Evolutionary conservation across 2,888 invertebrate species (phyloP), one percentile per base, ranked within the genome.

Genomic region (Uropetala carovei): DNA sequence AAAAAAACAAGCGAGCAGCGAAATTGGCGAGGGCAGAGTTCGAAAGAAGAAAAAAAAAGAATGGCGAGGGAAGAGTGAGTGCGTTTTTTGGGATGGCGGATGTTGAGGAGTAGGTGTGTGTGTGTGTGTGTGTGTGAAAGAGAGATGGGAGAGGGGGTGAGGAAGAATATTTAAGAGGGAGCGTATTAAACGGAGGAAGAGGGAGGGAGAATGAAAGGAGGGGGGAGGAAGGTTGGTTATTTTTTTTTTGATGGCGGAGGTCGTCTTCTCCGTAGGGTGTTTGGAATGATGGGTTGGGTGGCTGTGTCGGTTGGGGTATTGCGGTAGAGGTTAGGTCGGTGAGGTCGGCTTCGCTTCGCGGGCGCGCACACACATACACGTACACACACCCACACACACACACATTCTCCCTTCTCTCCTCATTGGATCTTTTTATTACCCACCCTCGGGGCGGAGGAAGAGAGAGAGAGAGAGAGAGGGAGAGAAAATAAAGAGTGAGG

Each of bases 401-500:
- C 83, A 7, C 11, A 57, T 57, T 43, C 57, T 10, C 83, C 56
- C 56, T 57, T 57, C n/a, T 83, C 56, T 83, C 83, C 56, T 83
- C 83, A 83, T 83, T 57, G 56, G 83, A 56, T 30, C 56, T 57
- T 83, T 83, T 83, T 83, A 83, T 83, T 83, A 57, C 83, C 83
- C 83, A 57, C 57, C 57, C 56, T 57, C 57, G 82, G 57, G 57
- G 83, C 83, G 83, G 57, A 56, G 57, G 18, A n/a, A 83, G 82
- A 57, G 56, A 83, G 56, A 57, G 43, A n/a, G 43, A 8, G 18
- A n/a, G 83, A 83, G 83, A 13, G 30, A 43, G 82, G 30, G 18
- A 8, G n/a, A n/a, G n/a, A n/a, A n/a, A n/a, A n/a, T n/a, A n/a
- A n/a, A 13, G 30, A 43, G 82, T 11, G 18, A 8, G n/a, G 9